Base-by-base conservation (phyloP, 2,888 invertebrate genomes). In the Cephus sareptanus region DNA sequence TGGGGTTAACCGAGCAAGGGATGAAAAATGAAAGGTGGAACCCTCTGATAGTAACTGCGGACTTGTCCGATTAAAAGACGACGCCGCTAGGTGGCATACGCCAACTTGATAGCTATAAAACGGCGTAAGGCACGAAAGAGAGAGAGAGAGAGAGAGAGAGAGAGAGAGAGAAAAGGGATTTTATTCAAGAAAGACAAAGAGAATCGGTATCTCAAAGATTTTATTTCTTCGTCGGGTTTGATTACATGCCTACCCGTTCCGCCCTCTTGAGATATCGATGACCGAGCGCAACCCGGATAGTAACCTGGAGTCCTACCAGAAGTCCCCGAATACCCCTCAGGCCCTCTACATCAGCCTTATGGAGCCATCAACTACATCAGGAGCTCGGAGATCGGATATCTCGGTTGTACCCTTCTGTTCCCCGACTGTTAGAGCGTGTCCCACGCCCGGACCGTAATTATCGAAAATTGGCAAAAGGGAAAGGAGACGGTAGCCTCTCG, bases 211-310 rank as follows among this genome's bases (percentile, higher is more conserved):
- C 15, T 4, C 40, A 40, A 40, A 40, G 15, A 33, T 77, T 77
- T 75, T 69, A 79, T 82, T 82, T 82, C 79, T 81, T 79, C 77
- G 74, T 31, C 75, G 34, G 79, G 77, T 80, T 84, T 79, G 81
- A 84, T 85, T 83, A 83, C 79, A 70, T 74, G 69, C 77, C 77
- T 37, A 69, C 71, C 78, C 77, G 70, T 76, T 74, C 79, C 79
- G 74, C 56, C 81, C 76, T 78, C 77, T 77, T 70, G 74, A 73
- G 78, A 77, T 79, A 81, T 81, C 83, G 77, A 82, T 82, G 81
- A 82, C 81, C 69, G 81, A 75, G 80, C 40, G 15, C 13, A 15
- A 40, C 4, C 4, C 40, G 13, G 40, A 40, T 15, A 15, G 40
- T 1, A 40, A 15, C 40, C 37, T 40, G 37, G 13, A 40, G 37